A percentile compares a stretch with the other conserved stretches of the same genome.
Evolutionary conservation across 1,140 invertebrate species (phyloP).

Genomic region (Tyrophagus putrescentiae): DNA sequence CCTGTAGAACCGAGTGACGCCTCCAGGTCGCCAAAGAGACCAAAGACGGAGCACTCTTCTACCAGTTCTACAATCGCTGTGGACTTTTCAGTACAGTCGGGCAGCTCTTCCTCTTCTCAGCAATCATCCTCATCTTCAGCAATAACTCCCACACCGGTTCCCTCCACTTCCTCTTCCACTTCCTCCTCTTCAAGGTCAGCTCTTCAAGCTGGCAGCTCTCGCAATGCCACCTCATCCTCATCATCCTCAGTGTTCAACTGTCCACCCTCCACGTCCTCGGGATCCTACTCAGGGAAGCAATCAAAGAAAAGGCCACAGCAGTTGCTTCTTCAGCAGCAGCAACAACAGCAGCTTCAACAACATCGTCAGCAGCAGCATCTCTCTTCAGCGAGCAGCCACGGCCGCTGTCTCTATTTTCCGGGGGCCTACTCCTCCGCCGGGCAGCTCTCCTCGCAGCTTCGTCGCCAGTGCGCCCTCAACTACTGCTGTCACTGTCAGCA

Average conservation of each 20-base stretch:
- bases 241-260: neutral
- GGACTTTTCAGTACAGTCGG: no score
- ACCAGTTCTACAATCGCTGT: no score
- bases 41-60: no score
- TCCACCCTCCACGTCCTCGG: neutral
- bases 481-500: constrained; percentile 3
- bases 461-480: constrained; percentile 1
- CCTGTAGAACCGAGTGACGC: no score
- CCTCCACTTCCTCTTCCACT: neutral
- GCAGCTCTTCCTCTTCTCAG: no score
- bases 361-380: neutral
- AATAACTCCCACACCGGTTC: constrained; percentile 3
- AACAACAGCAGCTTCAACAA: neutral
- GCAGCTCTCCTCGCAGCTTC: neutral
- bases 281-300: neutral
- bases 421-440: constrained; percentile 11
- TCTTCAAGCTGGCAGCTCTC: no score
- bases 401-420: constrained; percentile 4
- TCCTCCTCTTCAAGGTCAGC: neutral
- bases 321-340: neutral
- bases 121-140: neutral
- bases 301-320: neutral
- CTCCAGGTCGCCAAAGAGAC: no score
- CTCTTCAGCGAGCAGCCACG: neutral
- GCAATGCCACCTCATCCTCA: neutral